Evolutionary conservation across 2,797 vertebrate species (phyloP).

Genomic region (Rhynchonycteris naso): DNA sequence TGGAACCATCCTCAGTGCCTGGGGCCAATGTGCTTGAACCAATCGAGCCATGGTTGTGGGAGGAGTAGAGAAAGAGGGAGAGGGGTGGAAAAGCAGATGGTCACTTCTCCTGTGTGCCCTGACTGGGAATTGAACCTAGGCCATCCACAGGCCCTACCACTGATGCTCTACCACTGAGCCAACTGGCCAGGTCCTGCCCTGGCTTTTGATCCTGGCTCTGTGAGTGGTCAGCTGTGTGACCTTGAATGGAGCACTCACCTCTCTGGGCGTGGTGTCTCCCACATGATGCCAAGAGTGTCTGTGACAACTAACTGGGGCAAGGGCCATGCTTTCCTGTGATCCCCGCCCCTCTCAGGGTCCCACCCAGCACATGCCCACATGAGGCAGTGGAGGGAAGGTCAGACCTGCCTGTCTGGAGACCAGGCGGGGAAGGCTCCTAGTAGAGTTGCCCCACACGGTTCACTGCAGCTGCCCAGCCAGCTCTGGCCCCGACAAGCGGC

Average conservation of each 20-base stretch:
- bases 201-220: not conserved
- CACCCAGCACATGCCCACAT: rapidly evolving
- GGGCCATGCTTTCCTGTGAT: not conserved
- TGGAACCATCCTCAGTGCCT: too few species aligned
- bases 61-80: too few species aligned
- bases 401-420: not conserved
- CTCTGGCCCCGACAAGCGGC: not conserved
- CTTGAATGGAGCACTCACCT: rapidly evolving
- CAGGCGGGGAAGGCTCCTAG: not conserved
- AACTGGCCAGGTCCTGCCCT: too few species aligned
- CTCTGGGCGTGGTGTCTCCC: not conserved
- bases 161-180: too few species aligned
- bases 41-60: too few species aligned
- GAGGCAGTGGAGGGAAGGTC: too few species aligned
- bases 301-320: not conserved
- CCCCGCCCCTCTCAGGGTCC: not conserved
- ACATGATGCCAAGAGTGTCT: not conserved
- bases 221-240: not conserved
- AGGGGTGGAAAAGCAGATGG: too few species aligned
- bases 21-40: too few species aligned
- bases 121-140: too few species aligned
- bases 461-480: too few species aligned
- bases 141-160: too few species aligned
- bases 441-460: rapidly evolving
- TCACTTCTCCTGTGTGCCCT: too few species aligned